Base-by-base conservation (phyloP, 2,888 invertebrate genomes). In the Argyresthia goedartella region DNA sequence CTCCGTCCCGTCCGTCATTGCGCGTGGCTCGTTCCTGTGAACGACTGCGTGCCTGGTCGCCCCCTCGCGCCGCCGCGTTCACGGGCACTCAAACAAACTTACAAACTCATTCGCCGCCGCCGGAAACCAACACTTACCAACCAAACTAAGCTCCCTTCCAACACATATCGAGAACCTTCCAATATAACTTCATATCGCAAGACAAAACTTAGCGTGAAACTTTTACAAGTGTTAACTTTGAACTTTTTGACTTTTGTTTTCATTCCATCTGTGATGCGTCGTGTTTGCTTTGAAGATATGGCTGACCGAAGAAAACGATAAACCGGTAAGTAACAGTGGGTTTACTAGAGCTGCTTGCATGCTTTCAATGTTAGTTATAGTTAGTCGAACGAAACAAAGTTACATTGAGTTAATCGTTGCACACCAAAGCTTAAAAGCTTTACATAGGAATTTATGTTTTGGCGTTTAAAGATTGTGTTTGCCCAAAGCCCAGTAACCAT, bases 41-140 rank as follows among this genome's bases (percentile, higher is more conserved):
- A 58, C 59, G 57, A 54, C 51, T 33, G 47, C 11, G 47, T 47
- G 55, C 57, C 55, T 56, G 58, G 55, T 51, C 34, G 54, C 54
- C 59, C 56, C 51, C 35, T 53, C 54, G 57, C 59, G 55, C 59
- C 59, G 56, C 66, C 64, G 65, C 63, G 63, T 64, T 60, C 60
- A 60, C 66, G 64, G 64, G 52, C 55, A 33, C 49, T 45, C 64
- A 63, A 67, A 68, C 65, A 73, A 80, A 80, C 76, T 81, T 80
- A 66, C 64, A 72, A 78, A 77, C 73, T 77, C 72, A 69, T 73
- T 75, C 78, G 75, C 67, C 69, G 69, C 63, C 64, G 66, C 57
- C 68, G 62, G 63, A 76, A 80, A 80, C 81, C 76, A n/a, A n/a
- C n/a, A n/a, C n/a, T n/a, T n/a, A n/a, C n/a, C n/a, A 66, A 77